Percentiles rank a stretch among this genome's conserved stretches.
Conservation (phyloP, 1,140 invertebrate species). For the Platyura marginata region DNA sequence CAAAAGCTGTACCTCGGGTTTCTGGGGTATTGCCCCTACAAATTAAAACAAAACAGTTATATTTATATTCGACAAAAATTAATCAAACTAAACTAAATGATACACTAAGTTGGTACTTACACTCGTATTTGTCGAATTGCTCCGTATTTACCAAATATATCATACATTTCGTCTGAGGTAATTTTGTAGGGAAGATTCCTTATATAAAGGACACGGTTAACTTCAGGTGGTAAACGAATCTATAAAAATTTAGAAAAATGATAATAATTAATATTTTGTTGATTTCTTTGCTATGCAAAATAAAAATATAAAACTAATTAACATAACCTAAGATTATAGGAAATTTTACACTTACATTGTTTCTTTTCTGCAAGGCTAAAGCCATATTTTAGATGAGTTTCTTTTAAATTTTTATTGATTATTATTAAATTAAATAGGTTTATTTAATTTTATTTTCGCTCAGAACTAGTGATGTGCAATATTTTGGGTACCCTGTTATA, state of each 20-base stretch:
- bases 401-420: background rate
- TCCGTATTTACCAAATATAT: conserved; percentile 99
- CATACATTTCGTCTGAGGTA: conserved; percentile 99
- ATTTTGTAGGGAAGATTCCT: conserved; percentile 98
- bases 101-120: conserved; percentile 39
- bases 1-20: conserved; percentile 95
- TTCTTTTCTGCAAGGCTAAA: conserved; percentile 37
- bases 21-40: conserved; percentile 91
- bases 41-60: conserved; percentile 18
- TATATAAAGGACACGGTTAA: conserved; percentile 93
- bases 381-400: conserved; percentile 26
- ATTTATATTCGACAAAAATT: conserved; percentile 3
- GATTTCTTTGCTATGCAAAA: too few relatives aligned
- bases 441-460: background rate
- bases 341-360: conserved; percentile 30
- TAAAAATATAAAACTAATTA: conserved; percentile 3
- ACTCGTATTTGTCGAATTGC: conserved; percentile 96
- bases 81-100: background rate
- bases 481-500: background rate
- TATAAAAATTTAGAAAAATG: conserved; percentile 24
- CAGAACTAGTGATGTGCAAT: background rate
- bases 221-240: conserved; percentile 95
- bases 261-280: background rate
- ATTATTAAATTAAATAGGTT: background rate
- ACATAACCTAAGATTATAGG: conserved; percentile 1